These are phyloP conservation scores for Parasteatoda lunata DNA, from an alignment of 2,888 invertebrate species.

Conservation along the genomic window DNA sequence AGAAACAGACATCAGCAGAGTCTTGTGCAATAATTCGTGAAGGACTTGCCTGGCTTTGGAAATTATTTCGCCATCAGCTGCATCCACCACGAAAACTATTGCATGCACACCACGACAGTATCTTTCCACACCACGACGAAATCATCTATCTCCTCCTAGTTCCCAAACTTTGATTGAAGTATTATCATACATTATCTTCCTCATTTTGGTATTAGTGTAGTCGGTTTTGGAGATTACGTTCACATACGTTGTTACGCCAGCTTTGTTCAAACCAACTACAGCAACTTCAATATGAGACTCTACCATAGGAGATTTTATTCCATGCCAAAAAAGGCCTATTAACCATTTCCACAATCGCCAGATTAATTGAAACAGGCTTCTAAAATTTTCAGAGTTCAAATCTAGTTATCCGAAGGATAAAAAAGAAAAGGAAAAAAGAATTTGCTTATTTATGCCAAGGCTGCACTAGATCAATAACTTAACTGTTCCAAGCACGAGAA, in stretches of 20 bases:
- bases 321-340: conserved; percentile 96
- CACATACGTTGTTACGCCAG: conserved; percentile 99
- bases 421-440: no score
- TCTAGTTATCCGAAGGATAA: no score
- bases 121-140: conserved; percentile 99
- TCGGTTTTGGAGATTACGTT: conserved; percentile 99
- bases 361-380: conserved; percentile 93
- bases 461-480: no score
- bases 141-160: conserved; percentile 98
- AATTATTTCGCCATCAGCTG: conserved; percentile 98
- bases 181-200: conserved; percentile 99
- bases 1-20: conserved; percentile 93
- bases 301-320: no score
- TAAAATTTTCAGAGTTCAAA: background rate
- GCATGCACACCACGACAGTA: conserved; percentile 99
- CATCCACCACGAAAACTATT: conserved; percentile 99
- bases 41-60: conserved; percentile 99
- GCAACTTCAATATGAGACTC: conserved; percentile 99
- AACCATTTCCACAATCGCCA: conserved; percentile 99
- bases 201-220: conserved; percentile 99
- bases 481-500: no score
- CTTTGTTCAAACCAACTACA: conserved; percentile 97
- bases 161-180: conserved; percentile 90
- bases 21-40: conserved; percentile 97
- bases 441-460: no score